Conservation (phyloP, 1,140 invertebrate genomes). For the Manduca sexta region DNA sequence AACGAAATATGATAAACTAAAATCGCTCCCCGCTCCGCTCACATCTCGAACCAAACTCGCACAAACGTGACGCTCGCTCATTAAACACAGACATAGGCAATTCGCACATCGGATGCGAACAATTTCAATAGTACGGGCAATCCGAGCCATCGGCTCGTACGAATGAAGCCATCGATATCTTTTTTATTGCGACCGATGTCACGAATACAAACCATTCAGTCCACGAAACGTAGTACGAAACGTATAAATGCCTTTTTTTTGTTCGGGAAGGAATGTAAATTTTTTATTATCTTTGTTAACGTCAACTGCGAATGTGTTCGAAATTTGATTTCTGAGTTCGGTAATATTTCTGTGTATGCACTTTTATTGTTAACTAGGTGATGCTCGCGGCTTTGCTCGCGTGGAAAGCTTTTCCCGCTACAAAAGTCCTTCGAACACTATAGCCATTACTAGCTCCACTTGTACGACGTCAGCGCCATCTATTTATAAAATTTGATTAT, state of each 20-base stretch:
- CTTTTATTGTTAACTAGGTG: no score
- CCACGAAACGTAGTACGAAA: background rate
- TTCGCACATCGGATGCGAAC: constrained; percentile 44
- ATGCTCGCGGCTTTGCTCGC: no score
- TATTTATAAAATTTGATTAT: no score
- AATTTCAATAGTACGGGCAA: constrained; percentile 33
- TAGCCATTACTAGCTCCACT: no score
- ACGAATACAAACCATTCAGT: background rate
- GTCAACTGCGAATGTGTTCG: no score
- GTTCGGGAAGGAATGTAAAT: no score
- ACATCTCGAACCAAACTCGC: constrained; percentile 14
- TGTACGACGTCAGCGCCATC: no score
- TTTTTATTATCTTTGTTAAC: no score
- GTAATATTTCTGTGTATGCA: no score
- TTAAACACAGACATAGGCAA: constrained; percentile 47
- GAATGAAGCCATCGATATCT: constrained; percentile 12
- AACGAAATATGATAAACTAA: background rate
- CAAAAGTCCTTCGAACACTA: no score
- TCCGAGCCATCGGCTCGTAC: constrained; percentile 10
- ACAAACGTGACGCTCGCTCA: constrained; percentile 40
- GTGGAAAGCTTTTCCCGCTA: no score
- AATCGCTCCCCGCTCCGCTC: constrained; percentile 4
- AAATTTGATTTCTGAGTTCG: no score
- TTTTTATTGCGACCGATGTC: background rate
- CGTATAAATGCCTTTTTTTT: background rate